Percentiles rank a stretch among this genome's conserved stretches.
Evolutionary conservation across 2,888 invertebrate genomes (phyloP).

Genomic region (Campoplex nolae): DNA sequence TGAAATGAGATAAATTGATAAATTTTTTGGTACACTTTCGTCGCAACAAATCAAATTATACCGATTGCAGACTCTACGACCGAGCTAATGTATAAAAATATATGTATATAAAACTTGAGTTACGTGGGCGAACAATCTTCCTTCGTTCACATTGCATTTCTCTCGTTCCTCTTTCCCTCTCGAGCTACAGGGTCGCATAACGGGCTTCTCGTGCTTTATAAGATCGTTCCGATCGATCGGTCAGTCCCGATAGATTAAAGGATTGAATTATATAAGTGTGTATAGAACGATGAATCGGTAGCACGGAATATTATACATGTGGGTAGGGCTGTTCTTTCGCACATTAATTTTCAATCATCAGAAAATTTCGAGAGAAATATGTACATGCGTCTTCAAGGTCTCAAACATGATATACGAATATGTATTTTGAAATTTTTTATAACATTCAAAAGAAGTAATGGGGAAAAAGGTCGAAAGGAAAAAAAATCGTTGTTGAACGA

Average conservation of each 20-base stretch:
- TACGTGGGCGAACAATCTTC: slow-evolving; percentile 65
- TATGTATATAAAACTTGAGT: background rate
- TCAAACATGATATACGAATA: background rate
- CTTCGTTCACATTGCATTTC: slow-evolving; percentile 44
- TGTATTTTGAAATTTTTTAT: background rate
- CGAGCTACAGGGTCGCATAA: slow-evolving; percentile 64
- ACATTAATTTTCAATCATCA: slow-evolving; percentile 51
- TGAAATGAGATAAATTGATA: background rate
- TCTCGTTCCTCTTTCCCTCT: slow-evolving; percentile 34
- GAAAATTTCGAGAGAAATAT: slow-evolving; percentile 47
- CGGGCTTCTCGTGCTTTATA: slow-evolving; percentile 45
- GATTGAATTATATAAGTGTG: slow-evolving; percentile 32
- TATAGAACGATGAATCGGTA: slow-evolving; percentile 41
- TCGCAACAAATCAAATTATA: slow-evolving; percentile 1
- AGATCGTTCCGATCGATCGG: slow-evolving; percentile 62
- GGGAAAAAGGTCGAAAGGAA: too few species aligned
- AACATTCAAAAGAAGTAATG: too few species aligned
- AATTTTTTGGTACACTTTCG: background rate
- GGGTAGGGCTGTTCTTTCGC: slow-evolving; percentile 45
- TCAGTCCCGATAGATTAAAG: slow-evolving; percentile 50
- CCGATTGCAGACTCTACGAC: background rate
- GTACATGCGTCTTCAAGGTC: slow-evolving; percentile 13
- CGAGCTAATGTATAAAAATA: background rate
- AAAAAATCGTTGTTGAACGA: too few species aligned
- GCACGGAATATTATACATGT: slow-evolving; percentile 23